These are phyloP conservation scores for Periplaneta americana DNA, from an alignment of 1,140 invertebrate genomes.

Conservation along the genomic window DNA sequence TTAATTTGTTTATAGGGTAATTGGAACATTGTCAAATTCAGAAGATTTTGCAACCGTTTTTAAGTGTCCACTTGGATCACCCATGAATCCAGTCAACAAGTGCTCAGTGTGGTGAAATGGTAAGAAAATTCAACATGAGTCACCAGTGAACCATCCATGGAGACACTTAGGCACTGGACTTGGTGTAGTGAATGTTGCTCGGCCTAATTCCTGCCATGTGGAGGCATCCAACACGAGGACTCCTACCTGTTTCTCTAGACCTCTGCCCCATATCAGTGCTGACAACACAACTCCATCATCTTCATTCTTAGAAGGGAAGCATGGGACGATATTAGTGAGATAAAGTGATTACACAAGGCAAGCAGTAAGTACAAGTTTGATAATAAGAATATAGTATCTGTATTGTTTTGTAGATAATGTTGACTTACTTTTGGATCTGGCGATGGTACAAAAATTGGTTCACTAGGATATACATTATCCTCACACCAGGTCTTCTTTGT, in stretches of 20 bases:
- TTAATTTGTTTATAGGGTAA: constrained; percentile 48
- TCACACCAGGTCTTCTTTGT: constrained; percentile 66
- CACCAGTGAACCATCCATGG: constrained; percentile 68
- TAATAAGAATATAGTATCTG: background rate
- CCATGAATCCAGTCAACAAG: constrained; percentile 77
- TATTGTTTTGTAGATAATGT: background rate
- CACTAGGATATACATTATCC: constrained; percentile 70
- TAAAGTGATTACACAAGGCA: background rate
- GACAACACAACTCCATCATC: constrained; percentile 71
- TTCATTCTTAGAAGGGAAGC: constrained; percentile 45
- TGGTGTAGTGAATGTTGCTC: constrained; percentile 59
- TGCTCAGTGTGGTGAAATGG: constrained; percentile 71
- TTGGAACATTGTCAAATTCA: constrained; percentile 79
- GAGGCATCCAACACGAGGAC: constrained; percentile 63
- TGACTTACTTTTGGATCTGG: constrained; percentile 56
- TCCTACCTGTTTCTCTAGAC: constrained; percentile 52
- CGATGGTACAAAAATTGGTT: constrained; percentile 76
- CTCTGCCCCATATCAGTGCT: constrained; percentile 58
- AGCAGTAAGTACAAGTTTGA: background rate
- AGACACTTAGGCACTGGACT: constrained; percentile 72
- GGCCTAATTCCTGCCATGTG: constrained; percentile 57
- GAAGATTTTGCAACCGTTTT: constrained; percentile 69
- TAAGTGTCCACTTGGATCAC: constrained; percentile 56
- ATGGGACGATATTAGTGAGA: background rate
- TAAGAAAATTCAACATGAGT: background rate